Conservation (phyloP, 2,888 invertebrate species). For the Amphipoea oculea region DNA sequence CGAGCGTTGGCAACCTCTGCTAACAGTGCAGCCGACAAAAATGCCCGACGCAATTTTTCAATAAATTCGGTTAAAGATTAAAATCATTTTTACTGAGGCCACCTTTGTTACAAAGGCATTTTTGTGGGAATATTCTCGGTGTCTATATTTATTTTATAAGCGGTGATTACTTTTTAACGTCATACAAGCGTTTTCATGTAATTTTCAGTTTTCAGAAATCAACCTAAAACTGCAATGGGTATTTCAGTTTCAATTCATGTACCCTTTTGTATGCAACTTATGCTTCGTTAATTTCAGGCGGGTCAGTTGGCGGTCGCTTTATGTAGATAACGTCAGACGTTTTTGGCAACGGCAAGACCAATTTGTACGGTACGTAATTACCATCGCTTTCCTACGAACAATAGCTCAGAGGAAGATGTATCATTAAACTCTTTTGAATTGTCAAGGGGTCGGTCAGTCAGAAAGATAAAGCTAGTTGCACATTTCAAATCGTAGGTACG, state of each 20-base stretch:
- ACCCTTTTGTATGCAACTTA: not conserved
- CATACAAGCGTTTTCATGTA: not conserved
- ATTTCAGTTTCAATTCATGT: not conserved
- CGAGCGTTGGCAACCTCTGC: slow-evolving; percentile 73
- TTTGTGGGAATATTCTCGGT: slow-evolving; percentile 41
- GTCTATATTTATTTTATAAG: slow-evolving; percentile 26
- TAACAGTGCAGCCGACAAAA: slow-evolving; percentile 72
- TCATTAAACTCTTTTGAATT: not conserved
- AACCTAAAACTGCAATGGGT: not conserved
- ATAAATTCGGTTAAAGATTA: slow-evolving; percentile 72
- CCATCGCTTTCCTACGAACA: slow-evolving; percentile 1
- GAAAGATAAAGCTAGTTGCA: not conserved
- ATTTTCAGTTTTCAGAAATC: slow-evolving; percentile 2
- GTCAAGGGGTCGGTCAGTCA: not conserved
- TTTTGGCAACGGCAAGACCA: slow-evolving; percentile 26
- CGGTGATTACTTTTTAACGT: slow-evolving; percentile 26
- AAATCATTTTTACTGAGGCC: slow-evolving; percentile 68
- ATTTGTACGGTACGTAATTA: slow-evolving; percentile 19
- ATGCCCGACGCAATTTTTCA: slow-evolving; percentile 74
- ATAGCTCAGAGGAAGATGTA: too few relatives aligned
- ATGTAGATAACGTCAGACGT: not conserved
- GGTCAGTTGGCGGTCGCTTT: slow-evolving; percentile 2
- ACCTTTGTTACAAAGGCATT: slow-evolving; percentile 59
- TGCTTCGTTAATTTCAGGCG: slow-evolving; percentile 16
- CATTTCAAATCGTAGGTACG: not conserved